Evolutionary conservation across 1,140 invertebrate genomes (phyloP).

Genomic region (Saccostrea echinata): DNA sequence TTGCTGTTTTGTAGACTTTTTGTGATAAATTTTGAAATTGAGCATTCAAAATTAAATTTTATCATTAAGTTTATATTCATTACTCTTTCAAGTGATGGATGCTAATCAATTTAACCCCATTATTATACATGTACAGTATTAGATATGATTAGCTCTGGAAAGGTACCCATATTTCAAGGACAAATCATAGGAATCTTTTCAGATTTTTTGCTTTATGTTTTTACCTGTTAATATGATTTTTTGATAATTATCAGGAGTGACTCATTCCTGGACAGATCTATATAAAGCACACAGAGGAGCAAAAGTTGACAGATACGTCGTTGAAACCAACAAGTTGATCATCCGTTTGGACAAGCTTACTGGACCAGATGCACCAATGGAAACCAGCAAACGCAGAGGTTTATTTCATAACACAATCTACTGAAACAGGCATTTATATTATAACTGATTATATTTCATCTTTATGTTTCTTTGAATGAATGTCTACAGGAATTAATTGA

Average conservation of each 20-base stretch:
- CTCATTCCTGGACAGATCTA: slow-evolving; percentile 86
- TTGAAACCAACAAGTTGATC: slow-evolving; percentile 96
- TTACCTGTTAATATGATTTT: not conserved
- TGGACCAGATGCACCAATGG: slow-evolving; percentile 87
- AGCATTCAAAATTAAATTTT: too few relatives aligned
- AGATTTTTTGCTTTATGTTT: too few relatives aligned
- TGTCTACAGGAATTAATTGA: not conserved
- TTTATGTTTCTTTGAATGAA: not conserved
- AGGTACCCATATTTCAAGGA: too few relatives aligned
- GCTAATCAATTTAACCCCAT: too few relatives aligned
- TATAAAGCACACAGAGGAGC: slow-evolving; percentile 89
- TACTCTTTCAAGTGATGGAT: too few relatives aligned
- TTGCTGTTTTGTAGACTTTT: too few relatives aligned
- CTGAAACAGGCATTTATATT: not conserved
- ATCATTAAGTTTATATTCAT: too few relatives aligned
- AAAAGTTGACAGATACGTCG: slow-evolving; percentile 91
- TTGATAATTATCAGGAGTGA: slow-evolving; percentile 81
- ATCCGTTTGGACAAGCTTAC: slow-evolving; percentile 96
- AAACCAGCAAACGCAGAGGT: slow-evolving; percentile 91
- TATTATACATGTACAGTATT: too few relatives aligned
- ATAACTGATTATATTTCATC: not conserved
- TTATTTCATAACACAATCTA: not conserved
- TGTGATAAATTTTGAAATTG: too few relatives aligned
- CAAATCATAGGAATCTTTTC: too few relatives aligned
- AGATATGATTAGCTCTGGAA: too few relatives aligned